Percentiles rank a stretch among this genome's conserved stretches.
Evolutionary conservation across 1,140 invertebrate species (phyloP).

Genomic region (Anthonomus grandis): DNA sequence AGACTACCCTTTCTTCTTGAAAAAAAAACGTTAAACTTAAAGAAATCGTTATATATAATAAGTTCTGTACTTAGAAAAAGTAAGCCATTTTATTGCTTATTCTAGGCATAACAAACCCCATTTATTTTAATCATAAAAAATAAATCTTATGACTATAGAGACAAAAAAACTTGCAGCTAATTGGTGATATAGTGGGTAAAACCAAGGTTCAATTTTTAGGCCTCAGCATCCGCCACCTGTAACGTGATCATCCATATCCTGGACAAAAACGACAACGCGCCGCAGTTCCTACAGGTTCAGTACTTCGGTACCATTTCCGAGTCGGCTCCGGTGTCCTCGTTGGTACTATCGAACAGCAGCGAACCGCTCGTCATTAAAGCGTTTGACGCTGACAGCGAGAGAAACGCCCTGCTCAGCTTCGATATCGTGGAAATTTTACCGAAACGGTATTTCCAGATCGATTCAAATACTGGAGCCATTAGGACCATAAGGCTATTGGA

Average conservation of each 20-base stretch:
- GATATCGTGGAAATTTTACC: constrained; percentile 76
- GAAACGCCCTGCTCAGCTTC: constrained; percentile 79
- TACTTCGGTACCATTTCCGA: constrained; percentile 73
- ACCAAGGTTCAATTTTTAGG: constrained; percentile 54
- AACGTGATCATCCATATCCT: constrained; percentile 72
- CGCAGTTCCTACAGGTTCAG: constrained; percentile 64
- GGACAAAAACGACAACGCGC: constrained; percentile 84
- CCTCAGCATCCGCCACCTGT: constrained; percentile 63
- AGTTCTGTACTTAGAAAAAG: too few relatives aligned
- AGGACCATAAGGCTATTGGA: constrained; percentile 74
- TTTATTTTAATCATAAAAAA: too few relatives aligned
- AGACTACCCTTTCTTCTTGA: too few relatives aligned
- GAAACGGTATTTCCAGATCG: constrained; percentile 77
- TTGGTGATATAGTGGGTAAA: too few relatives aligned
- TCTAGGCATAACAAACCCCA: too few relatives aligned
- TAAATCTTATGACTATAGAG: too few relatives aligned
- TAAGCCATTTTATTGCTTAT: too few relatives aligned
- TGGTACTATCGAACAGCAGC: constrained; percentile 65
- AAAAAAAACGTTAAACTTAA: too few relatives aligned
- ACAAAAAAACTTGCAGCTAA: too few relatives aligned
- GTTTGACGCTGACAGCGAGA: constrained; percentile 73
- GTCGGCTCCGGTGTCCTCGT: constrained; percentile 64
- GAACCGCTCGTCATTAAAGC: constrained; percentile 77
- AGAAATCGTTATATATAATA: too few relatives aligned
- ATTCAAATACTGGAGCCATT: constrained; percentile 85